Percentiles rank a stretch among this genome's conserved stretches.
Evolutionary conservation across 2,797 vertebrate genomes (phyloP).

Genomic region (Ctenochaetus hawaiiensis): DNA sequence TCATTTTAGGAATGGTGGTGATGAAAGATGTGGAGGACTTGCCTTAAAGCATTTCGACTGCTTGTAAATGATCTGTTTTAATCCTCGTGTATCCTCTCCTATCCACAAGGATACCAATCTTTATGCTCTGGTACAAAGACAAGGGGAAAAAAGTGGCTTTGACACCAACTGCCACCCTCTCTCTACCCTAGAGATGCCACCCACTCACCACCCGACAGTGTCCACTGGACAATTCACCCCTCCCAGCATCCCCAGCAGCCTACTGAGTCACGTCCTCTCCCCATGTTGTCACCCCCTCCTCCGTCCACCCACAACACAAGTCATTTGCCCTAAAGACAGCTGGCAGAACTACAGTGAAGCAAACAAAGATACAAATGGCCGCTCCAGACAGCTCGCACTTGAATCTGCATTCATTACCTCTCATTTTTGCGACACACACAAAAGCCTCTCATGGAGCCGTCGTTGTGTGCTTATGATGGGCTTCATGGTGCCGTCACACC

Average conservation of each 20-base stretch:
- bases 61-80: constrained; percentile 8
- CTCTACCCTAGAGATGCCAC: background rate
- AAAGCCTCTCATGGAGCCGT: constrained; percentile 52
- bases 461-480: constrained; percentile 47
- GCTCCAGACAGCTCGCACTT: constrained; percentile 51
- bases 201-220: background rate
- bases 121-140: constrained; percentile 17
- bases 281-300: constrained; percentile 41
- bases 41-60: background rate
- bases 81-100: constrained; percentile 15
- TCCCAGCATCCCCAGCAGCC: constrained; percentile 34
- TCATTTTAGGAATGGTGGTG: too few relatives aligned
- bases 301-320: constrained; percentile 39
- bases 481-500: constrained; percentile 54
- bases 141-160: constrained; percentile 17
- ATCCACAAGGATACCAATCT: constrained; percentile 27
- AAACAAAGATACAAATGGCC: constrained; percentile 74
- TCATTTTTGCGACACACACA: constrained; percentile 53
- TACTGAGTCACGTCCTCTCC: constrained; percentile 38
- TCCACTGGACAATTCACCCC: constrained; percentile 22
- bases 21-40: too few relatives aligned
- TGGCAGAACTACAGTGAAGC: constrained; percentile 53
- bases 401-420: constrained; percentile 70
- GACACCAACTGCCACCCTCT: constrained; percentile 20
- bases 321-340: constrained; percentile 54